A percentile compares a stretch with the other conserved stretches of the same genome.
Evolutionary conservation across 2,888 invertebrate genomes (phyloP).

Genomic region (Caenorhabditis japonica): DNA sequence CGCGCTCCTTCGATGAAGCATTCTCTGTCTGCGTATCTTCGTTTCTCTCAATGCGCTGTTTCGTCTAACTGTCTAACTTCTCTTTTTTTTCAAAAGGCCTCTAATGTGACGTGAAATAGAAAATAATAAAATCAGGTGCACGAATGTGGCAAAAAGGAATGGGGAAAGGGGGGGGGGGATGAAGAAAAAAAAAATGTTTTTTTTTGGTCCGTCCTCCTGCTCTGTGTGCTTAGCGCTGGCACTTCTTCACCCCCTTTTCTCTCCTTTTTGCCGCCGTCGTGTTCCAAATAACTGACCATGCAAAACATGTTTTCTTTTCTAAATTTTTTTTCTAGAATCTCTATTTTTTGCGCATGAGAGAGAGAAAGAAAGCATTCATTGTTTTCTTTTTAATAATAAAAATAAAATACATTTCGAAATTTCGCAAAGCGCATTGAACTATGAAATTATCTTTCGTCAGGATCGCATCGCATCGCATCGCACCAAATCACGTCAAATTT

Average conservation of each 20-base stretch:
- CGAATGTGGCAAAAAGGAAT: slow-evolving; percentile 20
- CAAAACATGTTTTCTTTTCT: slow-evolving; percentile 47
- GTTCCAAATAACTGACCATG: slow-evolving; percentile 50
- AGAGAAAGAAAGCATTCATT: too few species aligned
- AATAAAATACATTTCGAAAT: too few species aligned
- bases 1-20: too few species aligned
- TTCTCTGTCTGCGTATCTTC: too few species aligned
- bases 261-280: slow-evolving; percentile 42
- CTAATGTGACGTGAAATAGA: too few species aligned
- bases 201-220: slow-evolving; percentile 7
- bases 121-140: too few species aligned
- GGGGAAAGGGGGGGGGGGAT: not conserved
- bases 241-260: slow-evolving; percentile 33
- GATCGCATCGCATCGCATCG: slow-evolving; percentile 12
- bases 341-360: too few species aligned
- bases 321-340: too few species aligned
- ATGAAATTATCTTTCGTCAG: slow-evolving; percentile 41
- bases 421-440: slow-evolving; percentile 10
- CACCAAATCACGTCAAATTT: slow-evolving; percentile 16
- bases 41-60: too few species aligned
- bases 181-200: slow-evolving; percentile 34
- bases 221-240: slow-evolving; percentile 45
- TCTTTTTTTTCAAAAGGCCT: too few species aligned
- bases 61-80: too few species aligned
- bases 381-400: too few species aligned